Percentiles rank a stretch among this genome's conserved stretches.
These are phyloP conservation scores for Dasypolia templi DNA, from an alignment of 2,888 invertebrate genomes.

Conservation along the genomic window DNA sequence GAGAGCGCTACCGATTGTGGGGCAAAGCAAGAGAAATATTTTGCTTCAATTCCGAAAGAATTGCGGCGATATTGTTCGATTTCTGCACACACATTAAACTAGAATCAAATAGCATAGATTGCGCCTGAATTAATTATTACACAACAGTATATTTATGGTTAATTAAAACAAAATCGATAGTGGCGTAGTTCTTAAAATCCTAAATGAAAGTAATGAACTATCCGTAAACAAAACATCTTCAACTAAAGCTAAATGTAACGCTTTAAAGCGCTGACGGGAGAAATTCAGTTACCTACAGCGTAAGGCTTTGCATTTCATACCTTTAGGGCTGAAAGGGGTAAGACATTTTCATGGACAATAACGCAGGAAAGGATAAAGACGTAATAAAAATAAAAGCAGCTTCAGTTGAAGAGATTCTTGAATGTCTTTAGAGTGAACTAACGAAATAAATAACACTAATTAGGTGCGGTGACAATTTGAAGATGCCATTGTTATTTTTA, in stretches of 20 bases:
- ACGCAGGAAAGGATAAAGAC: constrained; percentile 18
- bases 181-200: neutral
- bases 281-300: constrained; percentile 25
- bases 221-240: neutral
- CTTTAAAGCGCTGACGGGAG: constrained; percentile 17
- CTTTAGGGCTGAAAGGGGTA: constrained; percentile 55
- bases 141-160: neutral
- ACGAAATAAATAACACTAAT: constrained; percentile 32
- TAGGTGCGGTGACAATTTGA: constrained; percentile 18
- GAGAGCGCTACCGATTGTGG: constrained; percentile 30
- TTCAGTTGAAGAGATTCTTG: constrained; percentile 17
- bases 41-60: constrained; percentile 9
- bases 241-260: constrained; percentile 27
- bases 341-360: constrained; percentile 42
- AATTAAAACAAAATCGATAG: neutral
- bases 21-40: constrained; percentile 13
- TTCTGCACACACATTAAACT: neutral
- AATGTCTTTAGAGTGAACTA: constrained; percentile 16
- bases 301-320: constrained; percentile 37
- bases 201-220: constrained; percentile 2
- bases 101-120: neutral
- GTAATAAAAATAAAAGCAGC: constrained; percentile 31
- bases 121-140: neutral
- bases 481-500: constrained; percentile 12
- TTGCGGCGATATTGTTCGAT: neutral